Evolutionary conservation across 2,888 invertebrate species (phyloP), one percentile per base, ranked within the genome.

Genomic region (Cryptus armator): DNA sequence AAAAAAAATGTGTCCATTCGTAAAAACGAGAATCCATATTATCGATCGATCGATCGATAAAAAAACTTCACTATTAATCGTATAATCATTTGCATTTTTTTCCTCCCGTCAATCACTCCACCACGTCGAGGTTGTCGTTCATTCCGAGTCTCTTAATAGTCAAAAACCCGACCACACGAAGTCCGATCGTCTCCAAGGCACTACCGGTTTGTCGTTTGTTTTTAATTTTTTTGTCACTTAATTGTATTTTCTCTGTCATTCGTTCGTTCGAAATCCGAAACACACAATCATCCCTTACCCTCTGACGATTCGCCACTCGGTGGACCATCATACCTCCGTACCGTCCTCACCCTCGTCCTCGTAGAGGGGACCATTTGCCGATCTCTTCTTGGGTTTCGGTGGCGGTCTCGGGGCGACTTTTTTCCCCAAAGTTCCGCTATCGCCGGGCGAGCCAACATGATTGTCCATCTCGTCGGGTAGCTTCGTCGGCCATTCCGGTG

Each of bases 281-380:
- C 93, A 92, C 89, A 37, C 6, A 37, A 37, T 91, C 92, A 83
- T 86, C 32, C 43, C 59, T 81, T 66, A 93, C 91, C 91, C 92
- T 93, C 92, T 92, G 92, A 91, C 90, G 91, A 88, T 94, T 93
- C 93, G 92, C 93, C 89, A 70, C 32, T 56, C 76, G 68, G 85
- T 81, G 84, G 88, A 89, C 90, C 94, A 94, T 95, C 96, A 97
- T 95, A 98, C 98, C 95, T 98, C 98, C 90, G 98, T 98, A 88
- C 98, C 98, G 89, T 98, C 97, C 92, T 98, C 98, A 43, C 97
- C 97, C 94, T 98, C 98, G 92, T 98, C 98, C 92, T 98, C 97
- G 91, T 97, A 97, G 86, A 97, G 94, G 84, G 97, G 97, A 89
- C 97, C 97, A 89, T 95, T 96, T 5, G 96, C 95, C 16, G 96